phyloP scores from a whole-genome alignment of 2,888 invertebrate species.

The Allophyes oxyacanthae region DNA sequence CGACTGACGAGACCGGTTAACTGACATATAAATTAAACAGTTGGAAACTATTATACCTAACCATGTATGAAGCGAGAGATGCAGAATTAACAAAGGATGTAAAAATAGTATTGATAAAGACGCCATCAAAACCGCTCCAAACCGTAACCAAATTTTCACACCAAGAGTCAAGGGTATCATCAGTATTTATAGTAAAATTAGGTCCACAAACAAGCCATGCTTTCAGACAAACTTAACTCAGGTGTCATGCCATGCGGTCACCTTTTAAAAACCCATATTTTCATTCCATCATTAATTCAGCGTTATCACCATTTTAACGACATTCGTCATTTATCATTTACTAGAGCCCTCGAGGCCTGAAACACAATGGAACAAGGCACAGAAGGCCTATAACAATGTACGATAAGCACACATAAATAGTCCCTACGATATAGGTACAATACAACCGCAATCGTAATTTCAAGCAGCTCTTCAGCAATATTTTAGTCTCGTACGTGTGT shows the following conservation, averaged over 20 bases:
- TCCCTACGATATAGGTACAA: neutral
- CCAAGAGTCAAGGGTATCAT: neutral
- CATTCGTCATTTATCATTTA: slow-evolving; percentile 49
- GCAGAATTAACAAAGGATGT: no score
- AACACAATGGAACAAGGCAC: neutral
- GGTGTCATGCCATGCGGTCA: no score
- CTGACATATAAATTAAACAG: neutral
- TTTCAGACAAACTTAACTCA: neutral
- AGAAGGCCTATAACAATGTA: slow-evolving; percentile 10
- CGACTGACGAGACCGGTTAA: slow-evolving; percentile 12
- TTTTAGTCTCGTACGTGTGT: slow-evolving; percentile 1
- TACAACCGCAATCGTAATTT: neutral
- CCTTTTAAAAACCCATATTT: neutral
- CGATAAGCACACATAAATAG: neutral
- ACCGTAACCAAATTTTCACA: neutral
- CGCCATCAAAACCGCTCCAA: neutral
- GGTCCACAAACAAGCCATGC: neutral
- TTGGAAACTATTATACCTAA: no score
- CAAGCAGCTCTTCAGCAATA: neutral
- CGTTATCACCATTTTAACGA: slow-evolving; percentile 33
- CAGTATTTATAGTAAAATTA: neutral
- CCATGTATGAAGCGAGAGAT: no score
- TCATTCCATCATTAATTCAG: slow-evolving; percentile 35
- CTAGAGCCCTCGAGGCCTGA: neutral
- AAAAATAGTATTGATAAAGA: no score